Conservation (phyloP, 2,888 invertebrate species). For the Cordilura impudica region DNA sequence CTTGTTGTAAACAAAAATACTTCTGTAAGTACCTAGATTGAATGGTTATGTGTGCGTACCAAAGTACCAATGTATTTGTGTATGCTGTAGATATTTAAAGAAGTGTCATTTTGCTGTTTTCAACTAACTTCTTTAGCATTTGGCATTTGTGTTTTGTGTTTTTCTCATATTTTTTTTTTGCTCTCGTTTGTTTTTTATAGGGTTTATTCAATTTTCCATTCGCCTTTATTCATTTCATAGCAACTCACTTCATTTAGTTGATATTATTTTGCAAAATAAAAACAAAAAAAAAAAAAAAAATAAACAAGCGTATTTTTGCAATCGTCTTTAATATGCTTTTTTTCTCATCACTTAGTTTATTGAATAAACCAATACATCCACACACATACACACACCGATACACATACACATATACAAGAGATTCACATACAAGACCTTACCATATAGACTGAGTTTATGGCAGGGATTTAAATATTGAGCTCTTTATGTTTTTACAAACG, state of each 20-base stretch:
- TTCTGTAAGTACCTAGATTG: neutral
- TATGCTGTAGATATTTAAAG: neutral
- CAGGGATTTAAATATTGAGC: constrained; percentile 30
- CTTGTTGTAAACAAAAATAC: constrained; percentile 1
- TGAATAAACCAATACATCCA: neutral
- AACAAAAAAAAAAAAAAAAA: neutral
- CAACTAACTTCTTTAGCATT: neutral
- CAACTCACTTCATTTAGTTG: constrained; percentile 19
- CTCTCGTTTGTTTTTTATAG: too few relatives aligned
- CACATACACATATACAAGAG: too few relatives aligned
- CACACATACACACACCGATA: neutral
- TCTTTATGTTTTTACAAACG: neutral
- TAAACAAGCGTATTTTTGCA: neutral
- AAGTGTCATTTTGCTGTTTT: neutral
- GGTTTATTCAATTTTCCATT: constrained; percentile 32
- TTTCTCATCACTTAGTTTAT: neutral
- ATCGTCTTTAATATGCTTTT: neutral
- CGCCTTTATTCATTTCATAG: constrained; percentile 10
- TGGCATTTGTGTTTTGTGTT: neutral
- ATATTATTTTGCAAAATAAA: constrained; percentile 4
- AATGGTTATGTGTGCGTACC: neutral
- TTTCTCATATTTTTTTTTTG: constrained; percentile 5
- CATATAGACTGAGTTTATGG: constrained; percentile 14
- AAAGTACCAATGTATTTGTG: neutral
- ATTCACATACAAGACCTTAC: neutral